A percentile compares a stretch with the other conserved stretches of the same genome.
Conservation (phyloP, 1,140 invertebrate genomes). For the Heliconius melpomene region DNA sequence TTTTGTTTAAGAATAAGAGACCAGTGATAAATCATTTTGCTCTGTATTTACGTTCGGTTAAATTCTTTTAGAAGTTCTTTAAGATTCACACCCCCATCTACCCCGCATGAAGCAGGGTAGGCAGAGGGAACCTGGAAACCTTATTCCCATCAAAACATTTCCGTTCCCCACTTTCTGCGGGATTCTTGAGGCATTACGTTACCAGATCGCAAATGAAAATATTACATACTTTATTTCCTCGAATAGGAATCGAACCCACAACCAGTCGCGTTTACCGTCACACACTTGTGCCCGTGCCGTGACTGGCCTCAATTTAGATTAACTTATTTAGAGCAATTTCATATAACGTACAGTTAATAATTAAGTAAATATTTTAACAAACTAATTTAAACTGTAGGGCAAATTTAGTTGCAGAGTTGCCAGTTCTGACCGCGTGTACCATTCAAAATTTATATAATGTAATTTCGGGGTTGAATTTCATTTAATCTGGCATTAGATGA, state of each 20-base stretch:
- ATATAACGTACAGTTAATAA: neutral
- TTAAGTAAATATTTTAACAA: slow-evolving; percentile 5
- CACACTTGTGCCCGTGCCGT: neutral
- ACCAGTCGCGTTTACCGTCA: fast-evolving
- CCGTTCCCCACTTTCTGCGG: too few species aligned
- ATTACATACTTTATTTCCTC: too few species aligned
- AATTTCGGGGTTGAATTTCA: neutral
- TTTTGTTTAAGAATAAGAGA: neutral
- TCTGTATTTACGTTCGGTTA: neutral
- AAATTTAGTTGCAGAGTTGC: neutral
- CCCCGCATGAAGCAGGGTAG: too few species aligned
- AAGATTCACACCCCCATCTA: too few species aligned
- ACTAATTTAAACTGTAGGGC: slow-evolving; percentile 1
- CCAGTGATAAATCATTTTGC: neutral
- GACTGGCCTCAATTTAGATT: neutral
- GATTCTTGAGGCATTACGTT: too few species aligned
- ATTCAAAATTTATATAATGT: slow-evolving; percentile 1
- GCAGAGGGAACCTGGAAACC: too few species aligned
- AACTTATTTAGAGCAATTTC: neutral
- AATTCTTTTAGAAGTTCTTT: too few species aligned
- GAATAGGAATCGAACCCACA: neutral
- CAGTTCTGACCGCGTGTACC: neutral
- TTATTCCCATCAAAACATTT: too few species aligned
- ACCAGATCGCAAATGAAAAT: too few species aligned
- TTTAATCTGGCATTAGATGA: neutral